Percentiles rank a stretch among this genome's conserved stretches.
These are phyloP conservation scores for Thysanoteuthis rhombus DNA, from an alignment of 2,888 invertebrate species.

Conservation along the genomic window DNA sequence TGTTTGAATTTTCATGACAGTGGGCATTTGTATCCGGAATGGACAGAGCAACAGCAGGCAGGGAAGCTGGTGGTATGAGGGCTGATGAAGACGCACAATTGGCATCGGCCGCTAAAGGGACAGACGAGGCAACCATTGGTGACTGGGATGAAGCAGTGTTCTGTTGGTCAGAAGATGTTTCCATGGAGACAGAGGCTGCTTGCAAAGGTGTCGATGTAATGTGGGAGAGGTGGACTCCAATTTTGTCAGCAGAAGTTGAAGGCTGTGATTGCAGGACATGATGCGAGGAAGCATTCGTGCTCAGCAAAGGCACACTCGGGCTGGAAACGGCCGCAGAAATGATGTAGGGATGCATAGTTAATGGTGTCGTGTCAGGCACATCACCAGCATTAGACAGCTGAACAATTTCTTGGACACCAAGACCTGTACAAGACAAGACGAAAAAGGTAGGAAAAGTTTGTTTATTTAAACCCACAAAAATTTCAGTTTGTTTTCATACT, in stretches of 20 bases:
- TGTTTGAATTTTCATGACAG: not conserved
- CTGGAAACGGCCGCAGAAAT: not conserved
- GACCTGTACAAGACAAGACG: not conserved
- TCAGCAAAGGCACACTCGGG: not conserved
- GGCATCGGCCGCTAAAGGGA: not conserved
- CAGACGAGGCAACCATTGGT: not conserved
- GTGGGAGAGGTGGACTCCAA: not conserved
- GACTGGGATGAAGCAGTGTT: not conserved
- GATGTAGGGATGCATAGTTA: not conserved
- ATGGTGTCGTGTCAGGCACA: not conserved
- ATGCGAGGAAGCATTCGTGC: not conserved
- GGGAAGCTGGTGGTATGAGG: not conserved
- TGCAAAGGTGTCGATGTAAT: not conserved
- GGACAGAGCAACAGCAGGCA: not conserved
- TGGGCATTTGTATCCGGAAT: too few species aligned
- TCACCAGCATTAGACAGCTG: not conserved
- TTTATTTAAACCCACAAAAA: too few species aligned
- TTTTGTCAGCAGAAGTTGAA: not conserved
- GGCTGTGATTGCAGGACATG: not conserved
- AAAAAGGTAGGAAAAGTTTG: not conserved
- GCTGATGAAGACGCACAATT: not conserved
- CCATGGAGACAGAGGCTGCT: not conserved
- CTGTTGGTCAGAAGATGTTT: not conserved
- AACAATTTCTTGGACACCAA: constrained; percentile 14
- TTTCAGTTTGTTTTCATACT: too few species aligned